Evolutionary conservation across 2,888 invertebrate species (phyloP).

Genomic region (Polyommatus icarus): DNA sequence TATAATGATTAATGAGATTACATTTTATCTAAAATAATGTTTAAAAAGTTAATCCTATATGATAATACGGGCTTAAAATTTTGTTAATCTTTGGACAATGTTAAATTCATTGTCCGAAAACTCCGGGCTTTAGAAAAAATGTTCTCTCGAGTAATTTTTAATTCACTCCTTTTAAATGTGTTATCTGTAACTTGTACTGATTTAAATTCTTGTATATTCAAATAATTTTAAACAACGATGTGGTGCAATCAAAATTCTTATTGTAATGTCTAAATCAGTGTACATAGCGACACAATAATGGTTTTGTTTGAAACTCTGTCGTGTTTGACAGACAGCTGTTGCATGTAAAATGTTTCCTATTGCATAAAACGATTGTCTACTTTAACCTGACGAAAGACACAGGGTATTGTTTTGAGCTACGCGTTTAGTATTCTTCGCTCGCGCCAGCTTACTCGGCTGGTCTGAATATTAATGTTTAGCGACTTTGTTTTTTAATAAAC

Average conservation of each 20-base stretch:
- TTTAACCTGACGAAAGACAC: slow-evolving; percentile 6
- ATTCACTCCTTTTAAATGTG: background rate
- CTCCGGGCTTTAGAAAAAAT: background rate
- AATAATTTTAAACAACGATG: background rate
- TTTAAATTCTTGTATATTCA: background rate
- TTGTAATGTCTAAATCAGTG: background rate
- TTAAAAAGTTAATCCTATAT: background rate
- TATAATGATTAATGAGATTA: background rate
- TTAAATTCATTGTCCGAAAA: background rate
- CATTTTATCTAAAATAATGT: background rate
- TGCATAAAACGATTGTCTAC: slow-evolving; percentile 24
- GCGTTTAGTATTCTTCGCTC: background rate
- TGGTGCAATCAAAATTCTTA: slow-evolving; percentile 3
- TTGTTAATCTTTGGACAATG: background rate
- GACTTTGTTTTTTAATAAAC: slow-evolving; percentile 10
- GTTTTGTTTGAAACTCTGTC: slow-evolving; percentile 17
- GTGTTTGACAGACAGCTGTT: slow-evolving; percentile 23
- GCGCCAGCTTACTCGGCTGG: background rate
- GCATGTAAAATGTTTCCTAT: slow-evolving; percentile 26
- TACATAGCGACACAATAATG: slow-evolving; percentile 4
- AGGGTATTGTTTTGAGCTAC: background rate
- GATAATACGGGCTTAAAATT: background rate
- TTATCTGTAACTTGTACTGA: background rate
- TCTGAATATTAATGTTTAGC: background rate
- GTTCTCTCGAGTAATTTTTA: background rate